Evolutionary conservation across 1,140 invertebrate genomes (phyloP), one percentile per base, ranked within the genome.

Genomic region (Drosophila lacertosa): DNA sequence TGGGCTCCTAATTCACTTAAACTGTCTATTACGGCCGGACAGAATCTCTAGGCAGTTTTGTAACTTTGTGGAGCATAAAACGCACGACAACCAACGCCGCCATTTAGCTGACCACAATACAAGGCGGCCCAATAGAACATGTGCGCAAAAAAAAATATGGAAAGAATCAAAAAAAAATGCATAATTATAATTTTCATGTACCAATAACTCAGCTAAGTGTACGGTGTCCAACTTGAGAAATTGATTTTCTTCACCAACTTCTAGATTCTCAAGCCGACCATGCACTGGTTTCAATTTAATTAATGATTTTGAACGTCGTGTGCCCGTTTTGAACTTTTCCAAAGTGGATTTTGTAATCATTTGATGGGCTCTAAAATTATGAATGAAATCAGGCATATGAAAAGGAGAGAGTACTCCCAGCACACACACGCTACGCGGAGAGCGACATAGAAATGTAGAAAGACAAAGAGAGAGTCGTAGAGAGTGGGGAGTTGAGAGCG

Each of bases 171-270:
- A 45, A 45, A 37, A 32, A 39, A 18, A 80, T 68, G 65, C 75
- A 81, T 69, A 81, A 84, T 86, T 83, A 88, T 86, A 77, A 81
- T 86, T 84, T 86, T 86, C 81, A 84, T 84, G 81, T 86, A 81
- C 81, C 81, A 88, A 84, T 84, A 84, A 84, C 69, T 84, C 82
- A 58, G 37, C 44, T 84, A 84, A 84, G 77, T 67, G 37, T n/a
- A 51, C 29, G 48, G 11, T 74, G 66, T 70, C 62, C 70, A 71
- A 80, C 76, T 86, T 83, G 82, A 83, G 68, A 86, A 84, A 84
- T 88, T 84, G 82, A 88, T 88, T 84, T 84, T 74, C 44, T 57
- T 63, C 45, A 3, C 13, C 40, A 24, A 18, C 37, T 48, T 50
- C 50, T 65, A 18, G 58, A 45, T 66, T 60, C 68, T 58, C 22